phyloP scores from a whole-genome alignment of 2,888 invertebrate genomes.

The Blera fallax region DNA sequence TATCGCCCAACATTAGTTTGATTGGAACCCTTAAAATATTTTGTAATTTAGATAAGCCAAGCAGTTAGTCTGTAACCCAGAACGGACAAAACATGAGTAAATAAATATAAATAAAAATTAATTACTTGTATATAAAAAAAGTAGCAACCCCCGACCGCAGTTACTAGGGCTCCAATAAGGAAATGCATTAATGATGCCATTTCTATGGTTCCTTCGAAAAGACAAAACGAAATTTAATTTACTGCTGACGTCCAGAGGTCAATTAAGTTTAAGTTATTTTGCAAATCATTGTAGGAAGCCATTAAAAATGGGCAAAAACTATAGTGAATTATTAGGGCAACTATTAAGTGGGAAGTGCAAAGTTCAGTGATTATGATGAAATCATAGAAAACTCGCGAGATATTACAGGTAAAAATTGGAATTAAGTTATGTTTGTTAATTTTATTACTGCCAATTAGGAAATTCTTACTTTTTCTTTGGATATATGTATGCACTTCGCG shows the following conservation, averaged over 20 bases:
- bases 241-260: slow-evolving; percentile 10
- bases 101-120: slow-evolving; percentile 41
- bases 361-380: slow-evolving; percentile 5
- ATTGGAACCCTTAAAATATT: not conserved
- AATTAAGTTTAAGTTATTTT: not conserved
- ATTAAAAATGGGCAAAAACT: slow-evolving; percentile 30
- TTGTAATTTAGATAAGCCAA: slow-evolving; percentile 15
- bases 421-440: not conserved
- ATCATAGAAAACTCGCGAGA: not conserved
- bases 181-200: slow-evolving; percentile 76
- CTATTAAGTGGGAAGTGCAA: not conserved
- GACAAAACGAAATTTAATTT: not conserved
- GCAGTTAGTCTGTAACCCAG: not conserved
- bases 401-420: not conserved
- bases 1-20: not conserved
- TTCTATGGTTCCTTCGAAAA: not conserved
- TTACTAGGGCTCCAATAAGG: slow-evolving; percentile 78
- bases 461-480: slow-evolving; percentile 27
- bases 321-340: slow-evolving; percentile 3
- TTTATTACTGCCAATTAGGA: not conserved
- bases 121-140: slow-evolving; percentile 79
- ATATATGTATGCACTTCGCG: not conserved
- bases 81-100: not conserved
- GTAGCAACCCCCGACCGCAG: slow-evolving; percentile 78
- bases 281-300: slow-evolving; percentile 1